Conservation (phyloP, 2,888 invertebrate species). For the Lycocerus yunnanus region DNA sequence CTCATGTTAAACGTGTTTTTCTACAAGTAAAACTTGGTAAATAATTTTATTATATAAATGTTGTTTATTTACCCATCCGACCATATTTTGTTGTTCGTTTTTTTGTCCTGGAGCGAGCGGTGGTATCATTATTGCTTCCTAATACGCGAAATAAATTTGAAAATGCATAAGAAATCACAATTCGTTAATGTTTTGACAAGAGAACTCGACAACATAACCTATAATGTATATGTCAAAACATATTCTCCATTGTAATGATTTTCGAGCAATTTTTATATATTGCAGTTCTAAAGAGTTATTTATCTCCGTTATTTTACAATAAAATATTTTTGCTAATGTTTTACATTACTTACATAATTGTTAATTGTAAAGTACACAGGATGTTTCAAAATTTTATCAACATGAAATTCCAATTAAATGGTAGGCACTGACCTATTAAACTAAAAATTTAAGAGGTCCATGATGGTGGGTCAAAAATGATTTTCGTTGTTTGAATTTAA, state of each 20-base stretch:
- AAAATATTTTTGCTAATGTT: no score
- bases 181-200: background rate
- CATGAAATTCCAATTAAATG: no score
- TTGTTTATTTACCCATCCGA: conserved; percentile 52
- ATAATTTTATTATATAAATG: background rate
- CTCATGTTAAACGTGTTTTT: conserved; percentile 69
- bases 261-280: no score
- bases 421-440: no score
- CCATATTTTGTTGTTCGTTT: conserved; percentile 54
- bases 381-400: no score
- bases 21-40: conserved; percentile 39
- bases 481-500: background rate
- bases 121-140: conserved; percentile 52
- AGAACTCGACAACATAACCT: background rate
- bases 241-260: background rate
- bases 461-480: no score
- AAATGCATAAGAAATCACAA: background rate
- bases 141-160: background rate
- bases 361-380: no score
- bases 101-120: conserved; percentile 53
- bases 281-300: no score
- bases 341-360: no score
- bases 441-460: no score
- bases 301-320: no score
- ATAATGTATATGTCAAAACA: background rate